Evolutionary conservation across 2,797 vertebrate genomes (phyloP), one percentile per base, ranked within the genome.

Genomic region (Tapirus indicus): DNA sequence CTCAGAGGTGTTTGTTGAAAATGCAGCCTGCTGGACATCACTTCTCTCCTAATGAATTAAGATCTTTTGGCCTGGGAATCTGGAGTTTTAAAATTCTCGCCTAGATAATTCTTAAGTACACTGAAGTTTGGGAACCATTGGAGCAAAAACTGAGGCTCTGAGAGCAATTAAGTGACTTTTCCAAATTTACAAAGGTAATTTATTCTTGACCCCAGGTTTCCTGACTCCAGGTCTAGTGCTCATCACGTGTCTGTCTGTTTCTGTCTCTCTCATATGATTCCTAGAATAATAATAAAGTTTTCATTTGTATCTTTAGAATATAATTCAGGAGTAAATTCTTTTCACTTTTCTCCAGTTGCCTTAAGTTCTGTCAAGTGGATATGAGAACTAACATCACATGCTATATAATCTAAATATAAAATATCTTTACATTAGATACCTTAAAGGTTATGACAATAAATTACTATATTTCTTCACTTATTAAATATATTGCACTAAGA

Each of bases 331-430:
- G 90, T 77, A 21, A n/a, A 86, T 68, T 82, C 1, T 66, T 64
- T 77, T 62, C 17, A 27, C 18, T 60, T 27, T 56, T 80, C 82
- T 77, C 47, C 47, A 56, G 25, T 93, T 77, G 1, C 2, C 12
- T 96, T 85, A 66, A 95, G 72, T 44, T 91, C 41, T 84, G 25
- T 86, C 86, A 66, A 80, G 32, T 86, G 47, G 44, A 38, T 79
- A 54, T 74, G 66, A 74, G 89, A 92, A 72, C 56, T 80, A 69
- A 74, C 8, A 74, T 86, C 17, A 64, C 27, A 23, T 94, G 35
- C 52, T 94, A 7, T 56, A 29, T 83, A 84, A 74, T 56, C 32
- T 64, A 78, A 69, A 83, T 95, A 44, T 47, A 93, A 82, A 87
- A 47, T 87, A 38, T 69, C 25, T 95, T 95, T 95, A 49, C 84